Conservation (phyloP, 1,140 invertebrate species). For the Drosophila tropicalis region DNA sequence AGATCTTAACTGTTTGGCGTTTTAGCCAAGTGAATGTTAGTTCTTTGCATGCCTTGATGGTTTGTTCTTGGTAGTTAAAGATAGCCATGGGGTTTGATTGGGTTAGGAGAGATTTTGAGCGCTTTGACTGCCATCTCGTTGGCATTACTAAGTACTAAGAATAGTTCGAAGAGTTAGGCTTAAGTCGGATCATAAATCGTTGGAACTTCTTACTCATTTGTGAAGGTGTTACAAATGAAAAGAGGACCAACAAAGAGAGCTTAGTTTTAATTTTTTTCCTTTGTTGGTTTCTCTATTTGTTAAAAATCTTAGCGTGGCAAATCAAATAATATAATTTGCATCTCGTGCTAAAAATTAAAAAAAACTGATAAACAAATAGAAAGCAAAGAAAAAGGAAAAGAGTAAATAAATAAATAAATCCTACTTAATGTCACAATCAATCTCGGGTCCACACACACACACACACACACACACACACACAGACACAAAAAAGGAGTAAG, state of each 20-base stretch:
- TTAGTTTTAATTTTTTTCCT: slow-evolving; percentile 20
- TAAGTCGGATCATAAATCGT: too few relatives aligned
- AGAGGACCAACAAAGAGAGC: slow-evolving; percentile 29
- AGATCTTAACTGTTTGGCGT: too few relatives aligned
- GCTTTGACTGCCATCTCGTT: too few relatives aligned
- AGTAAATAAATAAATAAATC: slow-evolving; percentile 83
- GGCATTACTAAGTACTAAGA: too few relatives aligned
- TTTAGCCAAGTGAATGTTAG: too few relatives aligned
- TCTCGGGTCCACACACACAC: slow-evolving; percentile 38
- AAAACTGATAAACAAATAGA: slow-evolving; percentile 24
- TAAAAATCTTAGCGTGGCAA: slow-evolving; percentile 63
- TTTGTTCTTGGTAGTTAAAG: too few relatives aligned
- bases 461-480: too few relatives aligned
- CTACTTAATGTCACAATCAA: slow-evolving; percentile 83
- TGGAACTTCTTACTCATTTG: slow-evolving; percentile 8
- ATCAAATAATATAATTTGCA: slow-evolving; percentile 73
- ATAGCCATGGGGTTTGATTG: too few relatives aligned
- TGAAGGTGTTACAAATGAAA: slow-evolving; percentile 35
- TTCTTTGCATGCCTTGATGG: too few relatives aligned
- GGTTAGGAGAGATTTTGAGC: too few relatives aligned
- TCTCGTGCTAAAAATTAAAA: slow-evolving; percentile 61
- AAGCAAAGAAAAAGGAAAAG: slow-evolving; percentile 41
- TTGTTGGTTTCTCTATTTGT: slow-evolving; percentile 42
- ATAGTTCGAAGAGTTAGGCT: too few relatives aligned
- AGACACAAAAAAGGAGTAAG: slow-evolving; percentile 50